A percentile compares a stretch with the other conserved stretches of the same genome.
phyloP scores from a whole-genome alignment of 2,113 vertebrate species.

The Cygnus atratus region DNA sequence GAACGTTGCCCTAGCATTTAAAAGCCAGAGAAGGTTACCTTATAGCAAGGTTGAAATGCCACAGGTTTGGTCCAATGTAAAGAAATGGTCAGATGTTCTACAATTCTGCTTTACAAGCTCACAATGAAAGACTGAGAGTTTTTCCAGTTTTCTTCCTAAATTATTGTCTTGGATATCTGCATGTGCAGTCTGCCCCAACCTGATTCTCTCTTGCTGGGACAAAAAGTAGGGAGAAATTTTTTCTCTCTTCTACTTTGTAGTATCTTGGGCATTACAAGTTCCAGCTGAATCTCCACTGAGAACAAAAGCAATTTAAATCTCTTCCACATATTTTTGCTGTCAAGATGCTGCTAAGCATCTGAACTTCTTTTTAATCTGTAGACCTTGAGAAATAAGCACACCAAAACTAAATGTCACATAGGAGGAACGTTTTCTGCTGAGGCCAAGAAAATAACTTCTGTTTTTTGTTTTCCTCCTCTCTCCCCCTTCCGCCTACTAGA shows the following conservation, averaged over 20 bases:
- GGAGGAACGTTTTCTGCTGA: not conserved
- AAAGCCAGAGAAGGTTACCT: not conserved
- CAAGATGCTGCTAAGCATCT: constrained; percentile 9
- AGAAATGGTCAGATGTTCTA: not conserved
- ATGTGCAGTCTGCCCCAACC: not conserved
- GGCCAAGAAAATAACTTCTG: constrained; percentile 17
- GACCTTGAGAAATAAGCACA: constrained; percentile 24
- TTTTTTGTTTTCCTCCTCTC: not conserved
- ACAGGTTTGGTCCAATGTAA: not conserved
- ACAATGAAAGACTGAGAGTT: not conserved
- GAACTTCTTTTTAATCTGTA: not conserved
- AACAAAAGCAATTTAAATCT: not conserved
- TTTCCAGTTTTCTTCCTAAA: not conserved
- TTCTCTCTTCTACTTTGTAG: not conserved
- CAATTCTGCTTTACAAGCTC: not conserved
- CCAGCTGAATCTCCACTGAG: not conserved
- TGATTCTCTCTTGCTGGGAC: not conserved
- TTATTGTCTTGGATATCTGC: not conserved
- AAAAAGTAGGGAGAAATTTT: fast-evolving
- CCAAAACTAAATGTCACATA: not conserved
- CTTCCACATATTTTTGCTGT: not conserved
- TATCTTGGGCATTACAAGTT: not conserved
- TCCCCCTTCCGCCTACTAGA: constrained; percentile 70
- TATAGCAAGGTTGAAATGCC: not conserved
- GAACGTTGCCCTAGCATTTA: not conserved